Base-by-base conservation (phyloP, 2,797 vertebrate genomes). In the Gymnopithys bicolor region DNA sequence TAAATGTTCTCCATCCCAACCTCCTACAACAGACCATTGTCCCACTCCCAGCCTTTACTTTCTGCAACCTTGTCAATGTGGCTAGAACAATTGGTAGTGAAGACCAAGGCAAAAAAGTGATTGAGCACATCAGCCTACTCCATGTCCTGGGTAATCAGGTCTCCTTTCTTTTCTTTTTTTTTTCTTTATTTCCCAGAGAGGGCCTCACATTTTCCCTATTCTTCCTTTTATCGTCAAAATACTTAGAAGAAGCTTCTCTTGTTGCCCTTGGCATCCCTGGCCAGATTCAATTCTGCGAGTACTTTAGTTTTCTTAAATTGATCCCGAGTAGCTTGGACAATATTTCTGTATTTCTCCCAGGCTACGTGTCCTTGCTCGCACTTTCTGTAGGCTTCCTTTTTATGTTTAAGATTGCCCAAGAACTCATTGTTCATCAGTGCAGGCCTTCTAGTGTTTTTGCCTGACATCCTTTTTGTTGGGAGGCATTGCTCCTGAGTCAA, bases 341-440 rank as follows among this genome's bases (percentile, higher is more conserved):
- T 28, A 19, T 35, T 75, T 62, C 48, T 53, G 4, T 62, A 21
- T 68, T 62, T 68, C 19, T 62, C 22, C 30, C 22, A 35, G 18
- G 4, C 10, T 27, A 7, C 7, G 2, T 35, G 30, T 49, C 35
- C 32, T 70, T 32, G 14, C 7, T 63, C 10, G 27, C 35, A 43
- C 21, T 4, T 3, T 35, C 17, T 63, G 14, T 55, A 55, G 11
- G 11, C 6, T 70, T 55, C 3, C 4, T 63, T 32, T 41, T 49
- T 27, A 18, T 48, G 8, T 55, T 55, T 56, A 14, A 49, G 18
- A 39, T 32, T 49, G 11, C 70, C 35, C 22, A 10, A 27, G 14
- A 32, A 7, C 15, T 25, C 0, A 1, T 18, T 41, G 1, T 27
- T 63, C 18, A 15, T 41, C 21, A 16, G 14, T 1, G 3, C 10